Percentiles rank a stretch among this genome's conserved stretches.
Evolutionary conservation across 2,113 vertebrate genomes (phyloP).

Genomic region (Empidonax alnorum): DNA sequence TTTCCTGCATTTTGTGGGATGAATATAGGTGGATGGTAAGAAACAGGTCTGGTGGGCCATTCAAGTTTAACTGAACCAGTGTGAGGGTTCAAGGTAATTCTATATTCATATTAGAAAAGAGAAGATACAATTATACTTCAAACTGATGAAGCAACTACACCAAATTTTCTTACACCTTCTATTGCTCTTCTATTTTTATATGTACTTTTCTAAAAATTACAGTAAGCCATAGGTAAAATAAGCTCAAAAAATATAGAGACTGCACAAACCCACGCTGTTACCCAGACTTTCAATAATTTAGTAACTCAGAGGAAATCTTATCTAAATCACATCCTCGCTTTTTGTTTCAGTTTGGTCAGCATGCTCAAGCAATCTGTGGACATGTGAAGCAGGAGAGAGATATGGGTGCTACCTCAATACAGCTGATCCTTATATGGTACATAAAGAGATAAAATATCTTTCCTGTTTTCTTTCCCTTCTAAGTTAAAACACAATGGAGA

Average conservation of each 20-base stretch:
- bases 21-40: not conserved
- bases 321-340: not conserved
- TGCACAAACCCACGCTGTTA: not conserved
- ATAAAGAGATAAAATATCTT: slow-evolving; percentile 55
- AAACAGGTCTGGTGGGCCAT: not conserved
- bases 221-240: not conserved
- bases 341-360: slow-evolving; percentile 26
- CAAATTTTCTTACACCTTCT: not conserved
- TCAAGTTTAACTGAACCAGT: not conserved
- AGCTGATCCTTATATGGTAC: slow-evolving; percentile 1
- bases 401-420: not conserved
- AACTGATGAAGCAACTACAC: not conserved
- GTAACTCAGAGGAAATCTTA: not conserved
- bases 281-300: not conserved
- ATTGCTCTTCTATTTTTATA: accelerated
- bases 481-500: slow-evolving; percentile 52
- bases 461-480: slow-evolving; percentile 39
- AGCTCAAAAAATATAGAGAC: not conserved
- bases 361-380: not conserved
- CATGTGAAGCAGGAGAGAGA: not conserved
- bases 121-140: not conserved
- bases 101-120: not conserved
- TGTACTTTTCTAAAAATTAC: not conserved
- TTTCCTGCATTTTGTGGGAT: not conserved
- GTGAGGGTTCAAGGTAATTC: not conserved